These are phyloP conservation scores for Tribolium castaneum DNA, from an alignment of 1,140 invertebrate species.

Conservation along the genomic window DNA sequence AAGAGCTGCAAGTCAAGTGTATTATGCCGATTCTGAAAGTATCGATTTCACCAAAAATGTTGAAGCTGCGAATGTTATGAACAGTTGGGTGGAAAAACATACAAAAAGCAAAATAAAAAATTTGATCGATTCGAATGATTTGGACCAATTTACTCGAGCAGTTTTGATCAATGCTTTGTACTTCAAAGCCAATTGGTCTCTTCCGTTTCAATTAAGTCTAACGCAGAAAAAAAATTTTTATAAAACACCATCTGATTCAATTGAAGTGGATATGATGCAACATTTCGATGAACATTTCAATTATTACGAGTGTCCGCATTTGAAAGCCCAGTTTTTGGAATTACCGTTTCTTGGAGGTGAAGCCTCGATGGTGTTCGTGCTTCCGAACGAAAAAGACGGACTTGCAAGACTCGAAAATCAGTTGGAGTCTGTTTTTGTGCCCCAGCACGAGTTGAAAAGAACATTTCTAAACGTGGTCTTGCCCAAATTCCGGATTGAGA, in stretches of 20 bases:
- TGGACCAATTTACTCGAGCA: constrained; percentile 69
- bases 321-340: constrained; percentile 65
- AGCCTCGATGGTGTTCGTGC: constrained; percentile 72
- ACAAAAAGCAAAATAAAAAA: constrained; percentile 81
- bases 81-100: constrained; percentile 76
- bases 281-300: background rate
- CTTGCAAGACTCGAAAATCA: constrained; percentile 57
- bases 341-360: constrained; percentile 70
- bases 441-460: constrained; percentile 52
- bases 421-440: constrained; percentile 49
- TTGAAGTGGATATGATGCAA: constrained; percentile 68
- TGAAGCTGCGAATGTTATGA: constrained; percentile 68
- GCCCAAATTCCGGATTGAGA: constrained; percentile 65
- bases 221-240: constrained; percentile 65
- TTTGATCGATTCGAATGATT: constrained; percentile 69
- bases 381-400: constrained; percentile 74
- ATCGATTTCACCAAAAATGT: constrained; percentile 67
- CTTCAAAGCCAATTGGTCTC: constrained; percentile 77
- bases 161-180: constrained; percentile 86
- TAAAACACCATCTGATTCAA: constrained; percentile 55
- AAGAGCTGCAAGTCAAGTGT: constrained; percentile 65
- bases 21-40: constrained; percentile 66
- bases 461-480: constrained; percentile 56
- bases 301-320: background rate
- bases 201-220: constrained; percentile 67